Evolutionary conservation across 2,113 vertebrate species (phyloP).

Genomic region (Thamnaconus septentrionalis): DNA sequence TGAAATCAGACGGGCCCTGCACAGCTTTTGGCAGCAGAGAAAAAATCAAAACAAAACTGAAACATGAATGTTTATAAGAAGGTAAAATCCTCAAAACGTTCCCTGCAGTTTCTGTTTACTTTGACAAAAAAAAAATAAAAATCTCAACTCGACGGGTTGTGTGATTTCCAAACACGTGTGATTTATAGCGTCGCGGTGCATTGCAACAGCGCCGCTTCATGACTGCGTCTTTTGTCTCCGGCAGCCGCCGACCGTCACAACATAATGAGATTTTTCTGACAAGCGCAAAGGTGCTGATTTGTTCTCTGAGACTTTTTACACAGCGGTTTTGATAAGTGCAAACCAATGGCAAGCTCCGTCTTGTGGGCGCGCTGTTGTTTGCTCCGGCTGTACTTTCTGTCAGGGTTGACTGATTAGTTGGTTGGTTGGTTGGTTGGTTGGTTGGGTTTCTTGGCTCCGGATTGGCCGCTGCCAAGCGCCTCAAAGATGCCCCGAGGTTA

Average conservation of each 20-base stretch:
- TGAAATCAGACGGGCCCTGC: too few relatives aligned
- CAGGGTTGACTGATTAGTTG: conserved; percentile 13
- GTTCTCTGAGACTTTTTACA: neutral
- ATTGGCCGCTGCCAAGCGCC: conserved; percentile 39
- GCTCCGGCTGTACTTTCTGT: conserved; percentile 32
- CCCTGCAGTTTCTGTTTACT: too few relatives aligned
- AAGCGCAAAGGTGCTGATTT: conserved; percentile 25
- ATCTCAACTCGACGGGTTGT: too few relatives aligned
- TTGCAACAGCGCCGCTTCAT: conserved; percentile 41
- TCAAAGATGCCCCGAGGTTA: conserved; percentile 54
- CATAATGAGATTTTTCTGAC: neutral
- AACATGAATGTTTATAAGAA: too few relatives aligned
- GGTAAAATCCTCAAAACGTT: too few relatives aligned
- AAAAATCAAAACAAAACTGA: too few relatives aligned
- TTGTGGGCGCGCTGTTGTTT: conserved; percentile 52
- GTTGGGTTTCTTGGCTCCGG: conserved; percentile 31
- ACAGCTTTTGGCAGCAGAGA: too few relatives aligned
- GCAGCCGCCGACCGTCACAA: conserved; percentile 36
- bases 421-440: conserved; percentile 48
- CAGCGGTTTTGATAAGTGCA: conserved; percentile 33
- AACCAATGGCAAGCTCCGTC: conserved; percentile 61
- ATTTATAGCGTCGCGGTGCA: conserved; percentile 49
- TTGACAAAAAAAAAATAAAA: too few relatives aligned
- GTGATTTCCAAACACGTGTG: neutral
- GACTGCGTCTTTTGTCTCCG: conserved; percentile 43